Conservation (phyloP, 1,140 invertebrate species). For the Bombus consobrinus region DNA sequence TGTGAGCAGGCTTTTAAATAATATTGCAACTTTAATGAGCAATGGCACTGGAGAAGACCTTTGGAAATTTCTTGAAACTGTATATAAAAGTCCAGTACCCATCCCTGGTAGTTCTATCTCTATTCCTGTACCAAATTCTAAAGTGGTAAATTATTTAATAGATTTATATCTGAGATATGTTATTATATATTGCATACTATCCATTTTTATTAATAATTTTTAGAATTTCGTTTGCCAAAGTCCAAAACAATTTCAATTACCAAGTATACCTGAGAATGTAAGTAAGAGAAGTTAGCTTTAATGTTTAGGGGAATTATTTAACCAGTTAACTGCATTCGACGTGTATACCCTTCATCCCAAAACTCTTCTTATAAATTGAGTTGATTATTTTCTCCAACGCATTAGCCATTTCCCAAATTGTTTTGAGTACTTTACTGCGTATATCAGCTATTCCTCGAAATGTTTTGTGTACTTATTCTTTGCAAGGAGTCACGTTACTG, state of each 20-base stretch:
- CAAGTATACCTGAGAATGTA: conserved; percentile 97
- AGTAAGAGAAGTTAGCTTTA: conserved; percentile 83
- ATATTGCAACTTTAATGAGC: conserved; percentile 85
- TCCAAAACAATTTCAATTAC: conserved; percentile 91
- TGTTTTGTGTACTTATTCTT: too few species aligned
- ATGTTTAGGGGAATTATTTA: conserved; percentile 20
- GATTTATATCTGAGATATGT: neutral
- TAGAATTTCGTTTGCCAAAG: conserved; percentile 90
- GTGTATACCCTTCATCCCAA: too few species aligned
- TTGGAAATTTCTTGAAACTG: conserved; percentile 86
- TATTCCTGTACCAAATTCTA: conserved; percentile 78
- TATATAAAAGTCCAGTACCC: conserved; percentile 86
- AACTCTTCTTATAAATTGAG: too few species aligned
- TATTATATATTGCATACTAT: conserved; percentile 3
- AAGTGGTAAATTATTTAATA: conserved; percentile 71
- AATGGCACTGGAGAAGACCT: conserved; percentile 82
- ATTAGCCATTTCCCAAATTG: too few species aligned
- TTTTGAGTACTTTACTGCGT: too few species aligned
- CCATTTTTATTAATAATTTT: conserved; percentile 73
- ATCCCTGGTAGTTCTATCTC: conserved; percentile 78
- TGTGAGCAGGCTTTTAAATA: conserved; percentile 83
- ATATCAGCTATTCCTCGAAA: too few species aligned
- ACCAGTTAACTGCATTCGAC: too few species aligned
- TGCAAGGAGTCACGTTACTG: too few species aligned
- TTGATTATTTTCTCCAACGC: too few species aligned